Conservation (phyloP, 2,797 vertebrate genomes). For the Periparus ater region DNA sequence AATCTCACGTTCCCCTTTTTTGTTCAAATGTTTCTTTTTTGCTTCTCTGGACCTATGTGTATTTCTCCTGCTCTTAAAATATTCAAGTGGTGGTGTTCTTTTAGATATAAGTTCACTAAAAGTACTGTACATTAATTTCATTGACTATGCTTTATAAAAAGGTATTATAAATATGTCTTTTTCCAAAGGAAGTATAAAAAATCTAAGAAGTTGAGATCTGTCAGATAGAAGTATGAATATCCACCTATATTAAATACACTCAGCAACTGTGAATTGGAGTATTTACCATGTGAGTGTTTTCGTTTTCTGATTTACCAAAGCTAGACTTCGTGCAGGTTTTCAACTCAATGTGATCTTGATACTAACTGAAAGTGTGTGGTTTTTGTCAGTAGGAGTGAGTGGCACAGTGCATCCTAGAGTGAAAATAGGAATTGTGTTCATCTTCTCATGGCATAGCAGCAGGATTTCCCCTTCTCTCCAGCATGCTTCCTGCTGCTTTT, state of each 20-base stretch:
- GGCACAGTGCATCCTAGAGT: neutral
- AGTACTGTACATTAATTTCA: constrained; percentile 14
- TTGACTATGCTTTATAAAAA: constrained; percentile 28
- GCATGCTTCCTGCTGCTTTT: neutral
- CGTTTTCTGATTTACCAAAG: constrained; percentile 10
- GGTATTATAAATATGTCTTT: constrained; percentile 18
- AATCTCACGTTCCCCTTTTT: neutral
- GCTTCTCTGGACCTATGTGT: neutral
- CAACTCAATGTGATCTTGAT: neutral
- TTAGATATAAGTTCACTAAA: neutral
- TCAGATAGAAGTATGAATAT: constrained; percentile 10
- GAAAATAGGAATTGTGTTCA: neutral
- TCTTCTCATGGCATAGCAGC: neutral
- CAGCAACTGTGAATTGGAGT: neutral
- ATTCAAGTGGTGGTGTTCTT: constrained; percentile 24
- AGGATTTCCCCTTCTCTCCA: neutral
- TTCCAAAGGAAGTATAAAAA: constrained; percentile 42
- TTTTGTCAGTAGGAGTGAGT: neutral
- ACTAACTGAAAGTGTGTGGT: neutral
- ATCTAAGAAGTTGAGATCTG: constrained; percentile 17
- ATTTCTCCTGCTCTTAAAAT: constrained; percentile 41
- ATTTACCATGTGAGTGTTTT: neutral
- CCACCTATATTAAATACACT: neutral
- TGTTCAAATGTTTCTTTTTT: neutral
- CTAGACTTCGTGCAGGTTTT: neutral